Conservation (phyloP, 2,797 vertebrate species). For the Glossophaga mutica region DNA sequence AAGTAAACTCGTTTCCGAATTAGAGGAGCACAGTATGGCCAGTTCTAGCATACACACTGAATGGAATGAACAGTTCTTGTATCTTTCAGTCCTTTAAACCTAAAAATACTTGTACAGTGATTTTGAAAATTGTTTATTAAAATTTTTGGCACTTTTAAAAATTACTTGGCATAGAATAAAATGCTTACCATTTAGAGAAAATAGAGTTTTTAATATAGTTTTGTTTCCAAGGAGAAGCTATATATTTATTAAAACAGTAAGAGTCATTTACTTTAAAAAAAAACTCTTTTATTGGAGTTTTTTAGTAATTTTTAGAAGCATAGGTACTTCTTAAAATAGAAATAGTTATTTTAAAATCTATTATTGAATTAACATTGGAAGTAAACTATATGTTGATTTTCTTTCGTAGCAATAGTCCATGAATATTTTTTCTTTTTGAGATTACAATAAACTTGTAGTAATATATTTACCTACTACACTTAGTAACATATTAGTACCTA, state of each 20-base stretch:
- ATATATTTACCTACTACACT: background rate
- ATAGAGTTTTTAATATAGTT: conserved; percentile 3
- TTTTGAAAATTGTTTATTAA: conserved; percentile 60
- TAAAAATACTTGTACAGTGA: conserved; percentile 48
- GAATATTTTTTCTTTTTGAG: conserved; percentile 20
- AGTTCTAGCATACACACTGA: conserved; percentile 5
- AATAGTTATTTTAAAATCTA: conserved; percentile 2
- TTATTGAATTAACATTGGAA: background rate
- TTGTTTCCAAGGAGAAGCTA: background rate
- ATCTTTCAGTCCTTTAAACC: background rate
- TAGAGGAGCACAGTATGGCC: background rate
- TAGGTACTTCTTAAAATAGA: conserved; percentile 32
- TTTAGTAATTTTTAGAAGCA: conserved; percentile 23
- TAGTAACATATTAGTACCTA: too few species aligned
- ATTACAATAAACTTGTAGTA: background rate
- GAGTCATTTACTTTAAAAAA: background rate
- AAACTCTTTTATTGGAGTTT: background rate
- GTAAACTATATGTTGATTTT: background rate
- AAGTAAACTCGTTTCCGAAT: conserved; percentile 76
- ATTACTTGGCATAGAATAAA: conserved; percentile 14
- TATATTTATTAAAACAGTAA: conserved; percentile 17
- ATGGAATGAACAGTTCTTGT: background rate
- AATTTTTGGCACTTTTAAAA: background rate
- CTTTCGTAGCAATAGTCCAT: background rate
- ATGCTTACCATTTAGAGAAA: conserved; percentile 4